Base-by-base conservation (phyloP, 1,140 invertebrate genomes). In the Coenobita brevimanus region DNA sequence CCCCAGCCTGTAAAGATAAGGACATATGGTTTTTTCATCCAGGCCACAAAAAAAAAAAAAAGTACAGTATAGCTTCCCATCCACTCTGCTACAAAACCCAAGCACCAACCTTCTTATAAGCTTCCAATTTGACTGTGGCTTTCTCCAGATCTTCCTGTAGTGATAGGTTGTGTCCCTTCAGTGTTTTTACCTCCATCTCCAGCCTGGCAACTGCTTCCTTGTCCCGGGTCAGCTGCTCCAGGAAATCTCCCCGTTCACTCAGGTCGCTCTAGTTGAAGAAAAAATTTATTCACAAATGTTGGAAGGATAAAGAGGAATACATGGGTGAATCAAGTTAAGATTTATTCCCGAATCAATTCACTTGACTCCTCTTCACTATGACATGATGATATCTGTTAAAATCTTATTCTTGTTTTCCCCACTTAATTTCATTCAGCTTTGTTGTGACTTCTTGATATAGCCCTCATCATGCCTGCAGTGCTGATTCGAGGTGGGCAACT, bases 181-280 rank as follows among this genome's bases (percentile, higher is more conserved):
- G 71, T 38, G 73, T 21, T 27, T 82, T 88, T 24, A 82, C 38
- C 60, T 88, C 79, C 3, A 75, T 57, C 79, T 88, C 86, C 41
- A 33, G n/a, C 54, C 46, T 71, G 21, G 80, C 79, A 21, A 88
- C 24, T 21, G 69, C 80, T 54, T 88, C 86, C 50, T 88, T 88
- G 64, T 88, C 86, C 41, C 36, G 41, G 38, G 69, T 82, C 71
- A 88, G 57, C 33, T 78, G 79, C 27, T 82, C 86, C 21, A 88
- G 50, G 27, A 88, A 78, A 43, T 17, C 50, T 21, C 86, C 80
- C 24, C 86, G 50, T 75, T 88, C 86, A 50, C 41, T 82, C 17
- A 88, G 67, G 41, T 88, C 86, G 62, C 57, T 88, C 86, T 88
- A 64, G n/a, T n/a, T n/a, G n/a, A n/a, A n/a, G n/a, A n/a, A n/a